Base-by-base conservation (phyloP, 53 echinoderm and acorn worm genomes). In the Echinarachnius parma region DNA sequence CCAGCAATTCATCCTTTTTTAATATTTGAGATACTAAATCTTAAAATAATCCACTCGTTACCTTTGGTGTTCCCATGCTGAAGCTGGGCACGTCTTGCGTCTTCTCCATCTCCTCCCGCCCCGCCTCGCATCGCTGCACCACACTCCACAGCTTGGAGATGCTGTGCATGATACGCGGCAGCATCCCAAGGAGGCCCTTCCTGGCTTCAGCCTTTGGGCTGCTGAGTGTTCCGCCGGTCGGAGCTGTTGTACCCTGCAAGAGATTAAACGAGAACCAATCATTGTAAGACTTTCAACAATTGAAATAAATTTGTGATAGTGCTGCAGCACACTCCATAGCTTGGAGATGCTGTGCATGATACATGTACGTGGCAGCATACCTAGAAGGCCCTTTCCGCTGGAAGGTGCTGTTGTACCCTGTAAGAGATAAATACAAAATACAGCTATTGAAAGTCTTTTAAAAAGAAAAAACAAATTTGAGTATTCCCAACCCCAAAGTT, bases 11-110 rank as follows among this genome's bases (percentile, higher is more conserved):
- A 21, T 55, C 1, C 20, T n/a, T 55, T 19, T 13, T 59, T 59
- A 23, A 59, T 24, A 22, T 31, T 29, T 60, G 60, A 27, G 31
- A 9, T 16, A 44, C 7, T 8, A 53, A 31, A 13, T 5, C 28
- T 10, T 4, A n/a, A n/a, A n/a, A n/a, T n/a, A n/a, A n/a, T n/a
- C n/a, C n/a, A n/a, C n/a, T n/a, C n/a, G n/a, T 69, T 70, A 92
- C 98, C 91, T 84, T 91, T 10, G 98, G 98, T 68, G 98, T 84
- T 0, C 98, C 98, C 39, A 91, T 80, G 53, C 91, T 88, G 86
- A 82, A 88, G 16, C 61, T 83, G 2, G 93, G 89, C 10, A 77
- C 68, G 21, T 95, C 87, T 21, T 84, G 78, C 1, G 82, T 77
- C 66, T 87, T 86, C 53, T 77, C 84, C 46, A 56, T 27, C 13